Percentiles rank a stretch among this genome's conserved stretches.
Conservation (phyloP, 2,888 invertebrate genomes). For the Tanypteryx hageni region DNA sequence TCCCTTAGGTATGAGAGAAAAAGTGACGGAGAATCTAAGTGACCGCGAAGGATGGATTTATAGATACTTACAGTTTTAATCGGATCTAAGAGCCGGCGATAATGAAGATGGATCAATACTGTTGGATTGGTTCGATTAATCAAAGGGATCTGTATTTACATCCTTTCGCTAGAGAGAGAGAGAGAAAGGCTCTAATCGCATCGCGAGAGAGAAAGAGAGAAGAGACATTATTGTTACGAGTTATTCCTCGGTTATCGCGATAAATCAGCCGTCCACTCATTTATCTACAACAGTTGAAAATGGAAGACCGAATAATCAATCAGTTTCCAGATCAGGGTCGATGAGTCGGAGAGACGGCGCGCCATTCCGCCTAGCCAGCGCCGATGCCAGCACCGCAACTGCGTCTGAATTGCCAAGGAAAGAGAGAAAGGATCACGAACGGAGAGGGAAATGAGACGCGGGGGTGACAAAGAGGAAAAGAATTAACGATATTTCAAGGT, state of each 20-base stretch:
- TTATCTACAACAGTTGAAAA: neutral
- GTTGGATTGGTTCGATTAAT: neutral
- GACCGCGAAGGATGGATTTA: neutral
- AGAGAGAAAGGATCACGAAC: too few species aligned
- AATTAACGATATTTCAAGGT: neutral
- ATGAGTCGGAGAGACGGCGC: neutral
- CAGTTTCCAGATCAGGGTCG: neutral
- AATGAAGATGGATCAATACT: neutral
- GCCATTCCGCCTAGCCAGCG: neutral
- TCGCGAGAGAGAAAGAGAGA: neutral
- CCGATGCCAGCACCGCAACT: neutral
- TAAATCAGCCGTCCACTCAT: conserved; percentile 12
- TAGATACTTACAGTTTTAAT: conserved; percentile 9
- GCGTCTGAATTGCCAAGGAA: neutral
- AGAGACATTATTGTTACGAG: neutral
- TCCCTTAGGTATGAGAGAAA: too few species aligned
- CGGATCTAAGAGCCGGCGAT: neutral
- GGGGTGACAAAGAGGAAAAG: too few species aligned
- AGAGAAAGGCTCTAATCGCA: neutral
- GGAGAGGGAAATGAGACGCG: too few species aligned
- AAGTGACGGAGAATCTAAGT: neutral
- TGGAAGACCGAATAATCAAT: conserved; percentile 14
- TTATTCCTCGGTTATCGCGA: conserved; percentile 5
- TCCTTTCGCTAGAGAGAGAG: neutral
- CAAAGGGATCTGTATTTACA: neutral